Percentiles rank a stretch among this genome's conserved stretches.
These are phyloP conservation scores for Tragelaphus oryx DNA, from an alignment of 2,797 vertebrate genomes.

Conservation along the genomic window DNA sequence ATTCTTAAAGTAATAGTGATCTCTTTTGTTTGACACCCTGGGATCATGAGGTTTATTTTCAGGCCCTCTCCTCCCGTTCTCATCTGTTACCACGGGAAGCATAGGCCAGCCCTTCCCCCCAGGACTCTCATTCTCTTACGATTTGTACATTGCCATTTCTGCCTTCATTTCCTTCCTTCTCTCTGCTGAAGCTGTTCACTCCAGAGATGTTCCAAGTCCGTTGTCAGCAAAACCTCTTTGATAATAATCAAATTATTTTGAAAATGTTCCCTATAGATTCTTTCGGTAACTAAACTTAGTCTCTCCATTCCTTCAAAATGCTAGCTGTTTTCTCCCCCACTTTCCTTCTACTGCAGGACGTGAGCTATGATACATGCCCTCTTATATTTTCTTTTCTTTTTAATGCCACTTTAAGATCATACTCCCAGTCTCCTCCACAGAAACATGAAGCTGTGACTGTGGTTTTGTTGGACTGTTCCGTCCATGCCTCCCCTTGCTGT, in stretches of 20 bases:
- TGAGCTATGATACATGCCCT: neutral
- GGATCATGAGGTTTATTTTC: neutral
- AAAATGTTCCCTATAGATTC: neutral
- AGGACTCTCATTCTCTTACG: neutral
- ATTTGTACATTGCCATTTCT: neutral
- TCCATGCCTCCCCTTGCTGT: neutral
- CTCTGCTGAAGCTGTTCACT: neutral
- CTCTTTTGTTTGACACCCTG: neutral
- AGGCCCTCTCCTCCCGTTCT: neutral
- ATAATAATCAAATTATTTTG: neutral
- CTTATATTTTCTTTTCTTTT: neutral
- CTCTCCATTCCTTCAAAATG: neutral
- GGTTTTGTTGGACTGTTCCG: neutral
- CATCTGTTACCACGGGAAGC: neutral
- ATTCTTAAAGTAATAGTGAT: neutral
- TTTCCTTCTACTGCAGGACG: neutral
- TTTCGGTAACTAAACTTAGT: neutral
- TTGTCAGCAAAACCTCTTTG: neutral
- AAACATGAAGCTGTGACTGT: neutral
- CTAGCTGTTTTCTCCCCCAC: neutral
- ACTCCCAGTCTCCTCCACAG: neutral
- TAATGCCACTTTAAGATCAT: neutral
- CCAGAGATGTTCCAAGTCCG: neutral
- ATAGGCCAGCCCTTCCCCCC: rapidly evolving
- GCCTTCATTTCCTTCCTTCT: neutral